Base-by-base conservation (phyloP, 2,888 invertebrate genomes). In the Epirrhoe tristata region DNA sequence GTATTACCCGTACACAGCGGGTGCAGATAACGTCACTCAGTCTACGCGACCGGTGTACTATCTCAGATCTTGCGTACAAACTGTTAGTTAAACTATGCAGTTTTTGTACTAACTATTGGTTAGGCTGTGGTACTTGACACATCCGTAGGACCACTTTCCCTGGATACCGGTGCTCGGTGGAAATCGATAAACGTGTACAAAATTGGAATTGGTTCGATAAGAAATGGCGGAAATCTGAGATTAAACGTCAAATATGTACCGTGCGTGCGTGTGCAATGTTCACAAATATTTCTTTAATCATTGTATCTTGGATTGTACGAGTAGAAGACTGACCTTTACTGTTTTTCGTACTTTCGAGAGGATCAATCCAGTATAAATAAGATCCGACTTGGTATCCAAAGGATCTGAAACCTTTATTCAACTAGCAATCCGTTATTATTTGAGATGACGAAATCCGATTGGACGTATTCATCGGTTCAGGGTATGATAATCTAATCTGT, bases 131-230 rank as follows among this genome's bases (percentile, higher is more conserved):
- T 46, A 39, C 53, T 56, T 70, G 72, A 68, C 71, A 74, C 72
- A 74, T 74, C 74, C 74, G 71, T 60, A 50, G 55, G 58, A 39
- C 69, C 62, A 74, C 74, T 74, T 74, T 74, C 72, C 70, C 72
- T 65, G 66, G 70, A 34, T 66, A 69, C 66, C 66, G 63, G 58
- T 66, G 55, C 63, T 53, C 59, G 64, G 50, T 57, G 39, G 57
- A 46, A 57, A 66, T 66, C 60, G 51, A 66, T 66, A 57, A 56
- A 39, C 43, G 36, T 56, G 54, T 34, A 60, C 60, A 43, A 58
- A 61, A 64, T 64, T 61, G 52, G 61, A 54, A 62, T 58, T 58
- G 53, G 58, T 64, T 52, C 59, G 62, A 55, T 55, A 58, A 67
- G 39, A 50, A 39, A 58, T 51, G 50, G 17, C 51, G 24, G 6